phyloP scores from a whole-genome alignment of 2,888 invertebrate species.

The Pandemis heparana region DNA sequence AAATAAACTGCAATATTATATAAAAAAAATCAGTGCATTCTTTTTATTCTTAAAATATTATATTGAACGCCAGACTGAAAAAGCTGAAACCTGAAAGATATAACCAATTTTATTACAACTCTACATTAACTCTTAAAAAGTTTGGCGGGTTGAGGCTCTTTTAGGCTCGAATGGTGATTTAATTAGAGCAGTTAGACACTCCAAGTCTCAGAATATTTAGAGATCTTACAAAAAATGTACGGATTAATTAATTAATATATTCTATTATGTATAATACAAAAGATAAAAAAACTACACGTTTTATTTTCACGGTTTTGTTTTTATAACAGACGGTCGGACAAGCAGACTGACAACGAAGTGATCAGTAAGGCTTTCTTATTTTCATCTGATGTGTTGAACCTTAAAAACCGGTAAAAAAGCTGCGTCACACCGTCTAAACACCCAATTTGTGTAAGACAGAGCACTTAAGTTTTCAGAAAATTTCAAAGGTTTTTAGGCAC shows the following conservation, averaged over 20 bases:
- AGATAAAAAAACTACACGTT: no score
- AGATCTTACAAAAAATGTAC: neutral
- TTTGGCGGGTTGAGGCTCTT: slow-evolving; percentile 3
- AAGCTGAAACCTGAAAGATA: neutral
- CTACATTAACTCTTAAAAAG: slow-evolving; percentile 8
- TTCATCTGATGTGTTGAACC: no score
- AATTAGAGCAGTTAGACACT: neutral
- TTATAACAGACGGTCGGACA: no score
- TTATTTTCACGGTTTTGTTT: no score
- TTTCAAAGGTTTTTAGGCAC: neutral
- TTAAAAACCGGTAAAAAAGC: no score
- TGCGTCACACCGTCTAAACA: no score
- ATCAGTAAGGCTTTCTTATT: no score
- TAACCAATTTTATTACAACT: neutral
- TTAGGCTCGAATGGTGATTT: neutral
- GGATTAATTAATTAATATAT: neutral
- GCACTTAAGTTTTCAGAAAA: neutral
- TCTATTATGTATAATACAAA: no score
- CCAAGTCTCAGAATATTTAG: neutral
- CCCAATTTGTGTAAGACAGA: neutral
- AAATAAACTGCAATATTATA: no score
- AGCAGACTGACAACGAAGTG: no score
- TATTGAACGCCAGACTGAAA: neutral
- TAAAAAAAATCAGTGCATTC: no score
- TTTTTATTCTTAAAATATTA: neutral